Evolutionary conservation across 1,140 invertebrate genomes (phyloP).

Genomic region (Portunus trituberculatus): DNA sequence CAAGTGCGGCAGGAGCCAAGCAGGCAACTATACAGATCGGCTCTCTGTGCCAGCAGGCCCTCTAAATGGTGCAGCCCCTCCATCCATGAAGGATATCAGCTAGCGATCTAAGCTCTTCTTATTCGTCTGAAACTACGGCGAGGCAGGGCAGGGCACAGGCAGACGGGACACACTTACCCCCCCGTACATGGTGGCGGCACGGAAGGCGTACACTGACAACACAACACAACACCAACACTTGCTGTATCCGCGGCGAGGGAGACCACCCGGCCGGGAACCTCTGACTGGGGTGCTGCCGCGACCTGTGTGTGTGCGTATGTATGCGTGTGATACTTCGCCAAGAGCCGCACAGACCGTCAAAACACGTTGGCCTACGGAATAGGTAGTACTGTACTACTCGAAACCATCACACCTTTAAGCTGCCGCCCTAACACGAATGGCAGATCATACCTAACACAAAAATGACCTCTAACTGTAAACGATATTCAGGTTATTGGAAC

Average conservation of each 20-base stretch:
- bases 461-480: too few relatives aligned
- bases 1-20: background rate
- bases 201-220: background rate
- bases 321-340: background rate
- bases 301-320: background rate
- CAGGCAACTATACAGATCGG: constrained; percentile 18
- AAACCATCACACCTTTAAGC: too few relatives aligned
- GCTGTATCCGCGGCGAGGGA: background rate
- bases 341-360: background rate
- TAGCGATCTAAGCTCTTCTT: constrained; percentile 32
- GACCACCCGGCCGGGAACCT: background rate
- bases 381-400: too few relatives aligned
- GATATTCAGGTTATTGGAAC: too few relatives aligned
- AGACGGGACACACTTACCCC: constrained; percentile 46
- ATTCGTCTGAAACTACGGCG: background rate
- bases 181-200: constrained; percentile 51
- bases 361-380: too few relatives aligned
- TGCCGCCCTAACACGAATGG: too few relatives aligned
- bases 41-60: background rate
- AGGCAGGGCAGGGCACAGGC: background rate
- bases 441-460: too few relatives aligned
- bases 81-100: background rate
- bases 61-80: background rate
- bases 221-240: constrained; percentile 42
- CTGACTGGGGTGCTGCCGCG: background rate